phyloP scores from a whole-genome alignment of 2,888 invertebrate genomes.

The Teleogryllus oceanicus region DNA sequence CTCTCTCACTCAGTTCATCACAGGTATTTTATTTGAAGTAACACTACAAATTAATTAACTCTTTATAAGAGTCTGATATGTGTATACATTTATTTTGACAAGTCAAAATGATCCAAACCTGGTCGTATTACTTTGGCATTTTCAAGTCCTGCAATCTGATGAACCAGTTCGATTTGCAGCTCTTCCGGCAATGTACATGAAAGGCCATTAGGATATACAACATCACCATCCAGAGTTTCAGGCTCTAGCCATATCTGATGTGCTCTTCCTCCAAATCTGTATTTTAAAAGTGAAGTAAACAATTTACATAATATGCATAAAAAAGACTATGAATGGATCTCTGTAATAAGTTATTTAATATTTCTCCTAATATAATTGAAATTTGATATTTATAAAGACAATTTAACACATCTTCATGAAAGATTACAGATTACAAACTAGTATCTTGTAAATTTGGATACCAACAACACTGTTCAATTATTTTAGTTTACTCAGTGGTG shows the following conservation, averaged over 20 bases:
- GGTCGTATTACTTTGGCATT: constrained; percentile 63
- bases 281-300: not conserved
- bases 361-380: too few species aligned
- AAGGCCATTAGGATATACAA: constrained; percentile 81
- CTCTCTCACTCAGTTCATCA: too few species aligned
- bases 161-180: constrained; percentile 65
- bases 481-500: too few species aligned
- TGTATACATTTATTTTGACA: constrained; percentile 9
- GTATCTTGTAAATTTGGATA: too few species aligned
- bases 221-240: constrained; percentile 71
- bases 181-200: constrained; percentile 80
- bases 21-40: not conserved
- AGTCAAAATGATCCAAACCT: constrained; percentile 46
- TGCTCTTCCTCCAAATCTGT: constrained; percentile 58
- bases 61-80: constrained; percentile 23
- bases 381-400: too few species aligned
- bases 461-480: too few species aligned
- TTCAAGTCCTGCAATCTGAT: constrained; percentile 70
- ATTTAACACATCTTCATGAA: too few species aligned
- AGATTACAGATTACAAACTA: too few species aligned
- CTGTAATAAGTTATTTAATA: too few species aligned
- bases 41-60: constrained; percentile 30
- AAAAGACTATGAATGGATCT: too few species aligned
- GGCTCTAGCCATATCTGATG: constrained; percentile 86
- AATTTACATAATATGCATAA: too few species aligned